These are phyloP conservation scores for Pungitius pungitius DNA, from an alignment of 2,113 vertebrate genomes.

Conservation along the genomic window DNA sequence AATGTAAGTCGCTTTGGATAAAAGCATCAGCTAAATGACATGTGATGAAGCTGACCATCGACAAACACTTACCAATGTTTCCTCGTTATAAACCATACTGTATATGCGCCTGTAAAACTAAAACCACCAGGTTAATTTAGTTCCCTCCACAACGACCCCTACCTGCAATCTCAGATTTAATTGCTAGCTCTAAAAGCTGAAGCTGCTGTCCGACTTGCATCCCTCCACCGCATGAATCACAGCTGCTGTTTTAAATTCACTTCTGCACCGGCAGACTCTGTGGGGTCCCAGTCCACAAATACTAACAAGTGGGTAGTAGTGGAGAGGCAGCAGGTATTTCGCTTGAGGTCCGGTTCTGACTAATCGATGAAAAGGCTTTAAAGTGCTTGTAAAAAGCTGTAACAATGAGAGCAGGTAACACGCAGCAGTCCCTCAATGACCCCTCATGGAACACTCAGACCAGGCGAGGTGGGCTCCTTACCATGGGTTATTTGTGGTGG, in stretches of 20 bases:
- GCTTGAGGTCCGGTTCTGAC: background rate
- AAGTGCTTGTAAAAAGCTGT: background rate
- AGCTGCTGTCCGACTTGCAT: background rate
- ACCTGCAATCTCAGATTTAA: background rate
- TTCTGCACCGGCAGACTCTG: slow-evolving; percentile 3
- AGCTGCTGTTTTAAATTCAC: slow-evolving; percentile 30
- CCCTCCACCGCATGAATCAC: slow-evolving; percentile 3
- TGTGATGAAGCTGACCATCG: too few relatives aligned
- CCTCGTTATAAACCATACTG: too few relatives aligned
- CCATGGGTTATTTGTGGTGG: too few relatives aligned
- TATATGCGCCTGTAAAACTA: too few relatives aligned
- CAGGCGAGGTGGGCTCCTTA: too few relatives aligned
- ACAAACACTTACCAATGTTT: too few relatives aligned
- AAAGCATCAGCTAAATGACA: too few relatives aligned
- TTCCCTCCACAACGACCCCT: background rate
- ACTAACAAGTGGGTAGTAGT: background rate
- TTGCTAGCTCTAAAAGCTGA: background rate
- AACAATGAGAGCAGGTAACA: background rate
- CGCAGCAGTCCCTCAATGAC: too few relatives aligned
- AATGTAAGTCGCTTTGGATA: too few relatives aligned
- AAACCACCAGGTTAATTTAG: too few relatives aligned
- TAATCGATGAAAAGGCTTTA: background rate
- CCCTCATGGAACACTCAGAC: too few relatives aligned
- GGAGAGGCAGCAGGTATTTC: background rate
- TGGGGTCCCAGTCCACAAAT: background rate